A percentile compares a stretch with the other conserved stretches of the same genome.
These are phyloP conservation scores for Amiota mariae DNA, from an alignment of 2,888 invertebrate species.

Conservation along the genomic window DNA sequence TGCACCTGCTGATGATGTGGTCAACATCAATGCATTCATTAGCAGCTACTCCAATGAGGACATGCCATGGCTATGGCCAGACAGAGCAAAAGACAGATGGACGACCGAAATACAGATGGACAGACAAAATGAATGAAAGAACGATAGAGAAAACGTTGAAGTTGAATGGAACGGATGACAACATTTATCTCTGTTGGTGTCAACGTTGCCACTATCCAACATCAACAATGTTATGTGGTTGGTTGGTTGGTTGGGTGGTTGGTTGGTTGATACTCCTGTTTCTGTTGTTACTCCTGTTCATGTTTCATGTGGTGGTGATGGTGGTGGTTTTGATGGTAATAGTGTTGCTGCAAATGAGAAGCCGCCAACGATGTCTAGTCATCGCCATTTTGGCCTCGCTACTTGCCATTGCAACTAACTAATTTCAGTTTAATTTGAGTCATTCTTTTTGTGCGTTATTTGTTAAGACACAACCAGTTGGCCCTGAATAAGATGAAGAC, in stretches of 20 bases:
- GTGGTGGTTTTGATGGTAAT: neutral
- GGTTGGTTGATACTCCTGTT: too few species aligned
- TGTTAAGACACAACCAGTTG: conserved; percentile 36
- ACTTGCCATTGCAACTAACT: conserved; percentile 50
- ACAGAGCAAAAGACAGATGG: too few species aligned
- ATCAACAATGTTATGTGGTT: too few species aligned
- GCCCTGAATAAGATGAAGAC: neutral
- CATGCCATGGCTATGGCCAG: neutral
- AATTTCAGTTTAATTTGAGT: conserved; percentile 67
- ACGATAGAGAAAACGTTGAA: neutral
- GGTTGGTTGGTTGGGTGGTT: too few species aligned
- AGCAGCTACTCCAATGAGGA: neutral
- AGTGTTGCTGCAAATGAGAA: conserved; percentile 4
- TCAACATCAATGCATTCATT: conserved; percentile 11
- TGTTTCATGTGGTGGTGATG: neutral
- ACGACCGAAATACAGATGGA: conserved; percentile 9
- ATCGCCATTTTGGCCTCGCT: conserved; percentile 2
- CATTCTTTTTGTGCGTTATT: conserved; percentile 54
- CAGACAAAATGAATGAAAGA: neutral
- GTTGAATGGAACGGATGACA: too few species aligned
- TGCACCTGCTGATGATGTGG: too few species aligned
- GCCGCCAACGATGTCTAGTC: conserved; percentile 13
- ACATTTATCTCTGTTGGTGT: neutral
- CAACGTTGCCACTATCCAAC: too few species aligned
- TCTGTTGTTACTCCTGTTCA: too few species aligned